Evolutionary conservation across 2,797 vertebrate genomes (phyloP).

Genomic region (Enoplosus armatus): DNA sequence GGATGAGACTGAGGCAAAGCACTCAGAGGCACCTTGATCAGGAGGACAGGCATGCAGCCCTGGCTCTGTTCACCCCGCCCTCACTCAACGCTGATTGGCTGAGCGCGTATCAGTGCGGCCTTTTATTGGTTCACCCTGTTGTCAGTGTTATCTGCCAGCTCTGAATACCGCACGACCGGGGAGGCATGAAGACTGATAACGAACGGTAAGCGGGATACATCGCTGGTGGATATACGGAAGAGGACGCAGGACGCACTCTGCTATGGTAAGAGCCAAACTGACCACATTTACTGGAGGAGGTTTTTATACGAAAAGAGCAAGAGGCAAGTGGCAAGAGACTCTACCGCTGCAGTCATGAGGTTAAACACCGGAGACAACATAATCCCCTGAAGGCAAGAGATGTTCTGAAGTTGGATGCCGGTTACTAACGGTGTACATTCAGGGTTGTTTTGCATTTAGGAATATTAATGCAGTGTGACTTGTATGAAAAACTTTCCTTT

Average conservation of each 20-base stretch:
- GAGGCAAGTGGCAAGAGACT: not conserved
- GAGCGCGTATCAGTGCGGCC: not conserved
- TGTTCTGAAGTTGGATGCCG: constrained; percentile 55
- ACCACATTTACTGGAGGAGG: not conserved
- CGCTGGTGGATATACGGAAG: constrained; percentile 54
- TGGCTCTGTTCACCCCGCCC: constrained; percentile 38
- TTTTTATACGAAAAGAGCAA: not conserved
- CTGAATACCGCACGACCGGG: constrained; percentile 52
- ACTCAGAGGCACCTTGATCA: constrained; percentile 30
- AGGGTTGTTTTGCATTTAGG: not conserved
- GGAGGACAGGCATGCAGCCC: constrained; percentile 9
- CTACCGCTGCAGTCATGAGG: not conserved
- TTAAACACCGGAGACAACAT: not conserved
- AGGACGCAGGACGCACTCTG: constrained; percentile 50
- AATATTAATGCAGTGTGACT: not conserved
- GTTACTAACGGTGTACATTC: not conserved
- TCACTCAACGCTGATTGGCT: constrained; percentile 60
- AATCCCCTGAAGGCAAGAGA: not conserved
- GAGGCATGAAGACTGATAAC: constrained; percentile 62
- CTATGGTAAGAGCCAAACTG: constrained; percentile 71
- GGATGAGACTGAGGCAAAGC: constrained; percentile 11
- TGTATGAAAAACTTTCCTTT: constrained; percentile 5
- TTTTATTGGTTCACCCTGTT: constrained; percentile 54
- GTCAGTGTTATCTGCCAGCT: constrained; percentile 50
- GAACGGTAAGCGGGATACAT: constrained; percentile 32